phyloP scores from a whole-genome alignment of 2,888 invertebrate genomes.

The Geophilus truncorum region DNA sequence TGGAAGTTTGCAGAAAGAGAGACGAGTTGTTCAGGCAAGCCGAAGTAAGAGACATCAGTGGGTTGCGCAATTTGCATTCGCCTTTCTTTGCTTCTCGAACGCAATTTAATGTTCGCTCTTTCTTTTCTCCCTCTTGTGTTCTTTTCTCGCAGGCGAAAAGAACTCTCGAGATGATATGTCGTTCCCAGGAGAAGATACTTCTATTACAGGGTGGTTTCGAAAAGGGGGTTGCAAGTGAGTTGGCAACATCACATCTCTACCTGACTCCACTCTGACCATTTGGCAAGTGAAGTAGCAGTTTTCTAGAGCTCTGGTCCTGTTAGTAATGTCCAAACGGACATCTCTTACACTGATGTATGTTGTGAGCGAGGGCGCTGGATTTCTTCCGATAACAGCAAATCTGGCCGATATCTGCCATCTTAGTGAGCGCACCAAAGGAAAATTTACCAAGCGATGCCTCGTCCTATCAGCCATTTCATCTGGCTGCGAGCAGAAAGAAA shows the following conservation, averaged over 20 bases:
- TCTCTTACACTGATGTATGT: neutral
- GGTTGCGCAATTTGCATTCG: neutral
- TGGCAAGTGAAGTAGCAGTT: neutral
- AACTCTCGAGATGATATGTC: neutral
- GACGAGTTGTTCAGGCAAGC: neutral
- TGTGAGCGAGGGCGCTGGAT: neutral
- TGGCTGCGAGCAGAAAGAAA: neutral
- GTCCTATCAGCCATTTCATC: neutral
- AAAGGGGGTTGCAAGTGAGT: neutral
- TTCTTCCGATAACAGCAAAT: slow-evolving; percentile 5
- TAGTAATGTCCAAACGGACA: neutral
- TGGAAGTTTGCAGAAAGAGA: neutral
- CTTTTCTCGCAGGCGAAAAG: neutral
- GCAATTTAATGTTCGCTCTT: neutral
- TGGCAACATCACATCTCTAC: neutral
- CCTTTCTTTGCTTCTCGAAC: neutral
- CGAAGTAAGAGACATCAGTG: neutral
- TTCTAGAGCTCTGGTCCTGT: neutral
- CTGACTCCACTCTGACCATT: neutral
- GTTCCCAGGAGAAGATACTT: neutral
- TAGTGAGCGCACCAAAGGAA: neutral
- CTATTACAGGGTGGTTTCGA: neutral
- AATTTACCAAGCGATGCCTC: slow-evolving; percentile 10
- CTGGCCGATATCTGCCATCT: neutral
- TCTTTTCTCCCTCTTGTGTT: too few relatives aligned